Evolutionary conservation across 92 coral and sea anemone species (phyloP).

Genomic region (Nematostella vectensis): DNA sequence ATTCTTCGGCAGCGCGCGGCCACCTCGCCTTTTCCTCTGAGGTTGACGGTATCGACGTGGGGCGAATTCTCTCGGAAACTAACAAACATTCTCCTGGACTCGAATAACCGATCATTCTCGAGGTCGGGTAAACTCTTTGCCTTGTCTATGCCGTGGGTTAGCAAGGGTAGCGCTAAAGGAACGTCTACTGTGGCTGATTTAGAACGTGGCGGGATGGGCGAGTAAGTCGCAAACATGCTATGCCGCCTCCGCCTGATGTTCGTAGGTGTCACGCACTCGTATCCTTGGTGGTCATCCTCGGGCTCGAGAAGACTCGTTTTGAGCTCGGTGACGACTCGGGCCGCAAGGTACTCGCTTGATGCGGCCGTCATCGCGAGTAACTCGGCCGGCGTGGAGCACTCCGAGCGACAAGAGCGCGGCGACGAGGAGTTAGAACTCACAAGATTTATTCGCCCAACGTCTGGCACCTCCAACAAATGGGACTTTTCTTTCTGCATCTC

Average conservation of each 20-base stretch:
- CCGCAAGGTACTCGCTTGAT: constrained; percentile 31
- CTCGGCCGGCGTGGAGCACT: constrained; percentile 6
- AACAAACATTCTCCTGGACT: constrained; percentile 22
- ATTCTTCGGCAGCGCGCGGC: constrained; percentile 20
- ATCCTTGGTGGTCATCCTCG: neutral
- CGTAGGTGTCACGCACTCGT: constrained; percentile 29
- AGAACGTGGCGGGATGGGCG: neutral
- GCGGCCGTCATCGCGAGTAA: constrained; percentile 19
- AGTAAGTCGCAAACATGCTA: constrained; percentile 2
- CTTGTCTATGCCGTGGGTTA: constrained; percentile 4
- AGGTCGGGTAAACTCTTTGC: constrained; percentile 20
- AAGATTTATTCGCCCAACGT: neutral
- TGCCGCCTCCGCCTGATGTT: constrained; percentile 23
- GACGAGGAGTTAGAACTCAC: neutral
- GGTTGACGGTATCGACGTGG: constrained; percentile 11
- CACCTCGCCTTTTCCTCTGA: constrained; percentile 13
- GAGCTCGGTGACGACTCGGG: constrained; percentile 33
- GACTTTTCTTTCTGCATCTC: neutral
- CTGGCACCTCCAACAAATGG: neutral
- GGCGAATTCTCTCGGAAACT: constrained; percentile 20
- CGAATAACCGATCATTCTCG: constrained; percentile 1
- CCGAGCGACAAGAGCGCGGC: neutral
- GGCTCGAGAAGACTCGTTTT: constrained; percentile 9
- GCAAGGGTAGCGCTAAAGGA: neutral
- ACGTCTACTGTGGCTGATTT: constrained; percentile 5